Conservation (phyloP, 35 echinoderm and acorn worm species). For the Ophioderma brevispina region DNA sequence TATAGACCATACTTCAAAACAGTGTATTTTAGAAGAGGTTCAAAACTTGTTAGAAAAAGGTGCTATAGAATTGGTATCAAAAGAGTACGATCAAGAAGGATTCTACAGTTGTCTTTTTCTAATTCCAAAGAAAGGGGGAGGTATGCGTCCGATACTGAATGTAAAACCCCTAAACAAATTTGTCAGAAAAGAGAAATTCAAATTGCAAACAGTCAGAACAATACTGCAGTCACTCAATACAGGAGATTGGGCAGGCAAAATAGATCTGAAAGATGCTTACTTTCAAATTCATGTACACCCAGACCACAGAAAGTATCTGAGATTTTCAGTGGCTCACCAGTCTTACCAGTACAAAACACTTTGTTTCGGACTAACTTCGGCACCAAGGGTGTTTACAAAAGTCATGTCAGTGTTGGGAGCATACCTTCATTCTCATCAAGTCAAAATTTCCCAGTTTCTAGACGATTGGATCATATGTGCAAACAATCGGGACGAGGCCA, state of each 20-base stretch:
- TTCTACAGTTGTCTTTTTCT: not conserved
- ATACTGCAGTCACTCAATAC: not conserved
- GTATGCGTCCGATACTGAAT: not conserved
- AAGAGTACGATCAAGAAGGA: not conserved
- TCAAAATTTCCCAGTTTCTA: not conserved
- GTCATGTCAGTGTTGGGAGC: not conserved
- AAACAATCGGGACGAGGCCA: not conserved
- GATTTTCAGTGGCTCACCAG: not conserved
- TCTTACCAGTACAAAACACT: not conserved
- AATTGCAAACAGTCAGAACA: not conserved
- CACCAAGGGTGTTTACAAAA: not conserved
- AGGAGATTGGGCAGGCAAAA: conserved; percentile 3
- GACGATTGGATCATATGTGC: not conserved
- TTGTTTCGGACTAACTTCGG: not conserved
- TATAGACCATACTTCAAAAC: not conserved
- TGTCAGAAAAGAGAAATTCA: not conserved
- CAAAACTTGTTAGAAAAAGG: not conserved
- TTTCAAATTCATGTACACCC: conserved; percentile 4
- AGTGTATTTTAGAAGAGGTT: not conserved
- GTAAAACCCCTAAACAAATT: not conserved
- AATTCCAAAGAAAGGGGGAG: not conserved
- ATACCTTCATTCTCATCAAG: not conserved
- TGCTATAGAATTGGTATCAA: not conserved
- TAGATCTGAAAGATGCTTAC: conserved; percentile 13
- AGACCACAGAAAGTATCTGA: not conserved